Percentiles rank a stretch among this genome's conserved stretches.
Evolutionary conservation across 2,113 vertebrate species (phyloP).

Genomic region (Oxyruncus cristatus): DNA sequence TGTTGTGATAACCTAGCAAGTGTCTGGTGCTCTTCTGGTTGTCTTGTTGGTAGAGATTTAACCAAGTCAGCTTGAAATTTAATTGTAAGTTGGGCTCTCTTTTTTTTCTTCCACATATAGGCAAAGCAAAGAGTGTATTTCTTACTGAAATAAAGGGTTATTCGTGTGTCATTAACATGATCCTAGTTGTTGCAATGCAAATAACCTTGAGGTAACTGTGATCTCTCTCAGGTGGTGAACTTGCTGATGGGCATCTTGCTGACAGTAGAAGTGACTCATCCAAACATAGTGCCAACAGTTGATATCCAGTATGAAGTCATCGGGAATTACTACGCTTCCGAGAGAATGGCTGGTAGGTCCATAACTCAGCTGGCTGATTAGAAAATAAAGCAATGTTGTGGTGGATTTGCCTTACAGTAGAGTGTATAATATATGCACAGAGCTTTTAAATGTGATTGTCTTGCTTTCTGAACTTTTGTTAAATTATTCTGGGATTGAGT

Average conservation of each 20-base stretch:
- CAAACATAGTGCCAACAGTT: conserved; percentile 88
- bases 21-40: neutral
- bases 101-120: neutral
- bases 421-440: neutral
- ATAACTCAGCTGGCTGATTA: neutral
- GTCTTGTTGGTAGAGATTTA: neutral
- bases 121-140: neutral
- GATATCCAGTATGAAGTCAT: conserved; percentile 98
- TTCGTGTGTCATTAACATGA: neutral
- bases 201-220: conserved; percentile 10
- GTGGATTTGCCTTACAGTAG: neutral
- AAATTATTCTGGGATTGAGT: neutral
- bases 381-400: neutral
- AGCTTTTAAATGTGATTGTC: neutral
- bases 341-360: conserved; percentile 91
- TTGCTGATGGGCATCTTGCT: conserved; percentile 95
- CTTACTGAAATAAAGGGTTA: neutral
- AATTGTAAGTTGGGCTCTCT: neutral
- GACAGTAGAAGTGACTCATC: conserved; percentile 96
- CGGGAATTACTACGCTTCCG: conserved; percentile 93
- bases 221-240: conserved; percentile 87
- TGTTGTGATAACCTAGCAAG: neutral
- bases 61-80: neutral
- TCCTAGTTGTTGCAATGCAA: neutral
- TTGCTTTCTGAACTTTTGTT: neutral